A percentile compares a stretch with the other conserved stretches of the same genome.
Evolutionary conservation across 2,888 invertebrate genomes (phyloP).

Genomic region (Athrips mouffetella): DNA sequence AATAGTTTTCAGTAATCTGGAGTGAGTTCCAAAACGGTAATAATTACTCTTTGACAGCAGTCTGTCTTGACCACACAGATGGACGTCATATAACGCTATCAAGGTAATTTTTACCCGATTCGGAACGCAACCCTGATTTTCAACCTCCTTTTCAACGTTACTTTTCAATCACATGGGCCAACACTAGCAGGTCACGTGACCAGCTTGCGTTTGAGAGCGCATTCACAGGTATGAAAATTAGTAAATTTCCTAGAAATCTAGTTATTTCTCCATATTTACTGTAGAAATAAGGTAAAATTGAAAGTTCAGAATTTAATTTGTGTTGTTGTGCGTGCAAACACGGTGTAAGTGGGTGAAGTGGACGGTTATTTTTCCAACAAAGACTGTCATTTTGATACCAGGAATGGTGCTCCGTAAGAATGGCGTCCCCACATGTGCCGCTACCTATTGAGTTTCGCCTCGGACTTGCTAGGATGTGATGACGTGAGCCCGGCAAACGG

Average conservation of each 20-base stretch:
- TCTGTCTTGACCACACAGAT: too few species aligned
- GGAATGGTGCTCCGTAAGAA: slow-evolving; percentile 82
- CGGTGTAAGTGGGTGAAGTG: slow-evolving; percentile 59
- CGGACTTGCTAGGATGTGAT: slow-evolving; percentile 57
- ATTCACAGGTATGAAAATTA: slow-evolving; percentile 82
- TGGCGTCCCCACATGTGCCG: slow-evolving; percentile 87
- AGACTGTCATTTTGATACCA: slow-evolving; percentile 81
- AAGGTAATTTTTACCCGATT: neutral
- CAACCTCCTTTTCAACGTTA: neutral
- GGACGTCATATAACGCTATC: too few species aligned
- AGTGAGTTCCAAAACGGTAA: too few species aligned
- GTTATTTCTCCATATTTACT: slow-evolving; percentile 54
- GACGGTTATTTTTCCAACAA: slow-evolving; percentile 66
- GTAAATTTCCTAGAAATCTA: slow-evolving; percentile 68
- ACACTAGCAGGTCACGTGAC: slow-evolving; percentile 80
- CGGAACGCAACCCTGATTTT: neutral
- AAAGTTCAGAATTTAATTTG: slow-evolving; percentile 41
- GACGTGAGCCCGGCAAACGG: slow-evolving; percentile 57
- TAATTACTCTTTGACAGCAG: too few species aligned
- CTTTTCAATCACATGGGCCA: slow-evolving; percentile 35
- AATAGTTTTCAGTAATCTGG: too few species aligned
- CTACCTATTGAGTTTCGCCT: slow-evolving; percentile 65
- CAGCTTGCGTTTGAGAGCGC: slow-evolving; percentile 84
- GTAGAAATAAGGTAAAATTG: slow-evolving; percentile 64
- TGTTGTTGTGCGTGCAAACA: slow-evolving; percentile 53